These are phyloP conservation scores for Scomberomorus guttatus DNA, from an alignment of 2,797 vertebrate genomes.

Conservation along the genomic window DNA sequence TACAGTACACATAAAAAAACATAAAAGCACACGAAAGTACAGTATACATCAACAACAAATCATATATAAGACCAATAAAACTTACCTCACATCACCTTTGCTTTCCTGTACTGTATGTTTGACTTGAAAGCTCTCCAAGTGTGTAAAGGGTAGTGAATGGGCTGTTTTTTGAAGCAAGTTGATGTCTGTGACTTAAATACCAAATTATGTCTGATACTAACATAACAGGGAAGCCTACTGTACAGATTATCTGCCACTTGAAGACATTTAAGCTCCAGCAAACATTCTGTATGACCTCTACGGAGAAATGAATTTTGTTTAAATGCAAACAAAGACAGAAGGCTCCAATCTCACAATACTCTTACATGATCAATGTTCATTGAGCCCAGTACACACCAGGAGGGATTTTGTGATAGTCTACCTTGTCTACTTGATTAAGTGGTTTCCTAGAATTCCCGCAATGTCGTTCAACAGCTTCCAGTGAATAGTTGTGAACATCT, in stretches of 20 bases:
- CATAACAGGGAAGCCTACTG: background rate
- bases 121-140: slow-evolving; percentile 48
- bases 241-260: background rate
- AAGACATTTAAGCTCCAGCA: background rate
- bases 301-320: background rate
- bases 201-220: background rate
- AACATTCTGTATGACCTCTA: background rate
- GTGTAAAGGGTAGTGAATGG: slow-evolving; percentile 6
- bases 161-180: background rate
- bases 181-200: background rate
- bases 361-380: background rate
- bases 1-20: too few species aligned
- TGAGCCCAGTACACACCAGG: background rate
- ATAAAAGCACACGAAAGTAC: too few species aligned
- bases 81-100: slow-evolving; percentile 42
- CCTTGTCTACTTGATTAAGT: background rate
- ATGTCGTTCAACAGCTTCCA: background rate
- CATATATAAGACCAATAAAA: too few species aligned
- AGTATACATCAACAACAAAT: too few species aligned
- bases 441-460: background rate
- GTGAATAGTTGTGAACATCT: background rate
- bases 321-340: slow-evolving; percentile 4
- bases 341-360: background rate
- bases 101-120: slow-evolving; percentile 41
- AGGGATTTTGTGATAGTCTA: background rate